Evolutionary conservation across 2,888 invertebrate species (phyloP), one percentile per base, ranked within the genome.

Genomic region (Acrobasis suavella): DNA sequence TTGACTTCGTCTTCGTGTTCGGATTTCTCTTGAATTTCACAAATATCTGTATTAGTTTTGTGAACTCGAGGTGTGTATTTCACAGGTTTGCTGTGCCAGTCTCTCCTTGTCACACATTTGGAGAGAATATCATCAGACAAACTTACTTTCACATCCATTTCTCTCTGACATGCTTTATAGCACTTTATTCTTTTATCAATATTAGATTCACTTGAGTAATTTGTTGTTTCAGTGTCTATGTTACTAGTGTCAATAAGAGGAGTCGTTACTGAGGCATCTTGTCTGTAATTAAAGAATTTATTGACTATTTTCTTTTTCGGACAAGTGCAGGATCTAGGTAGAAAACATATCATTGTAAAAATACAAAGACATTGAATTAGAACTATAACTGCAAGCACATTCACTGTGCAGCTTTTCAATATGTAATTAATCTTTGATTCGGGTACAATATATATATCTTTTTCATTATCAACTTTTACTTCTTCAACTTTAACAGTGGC

Each of bases 111-210:
- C 7, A 91, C 51, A 65, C 89, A 91, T 77, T 91, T 92, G 0
- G 87, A 81, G 50, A 92, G 65, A 15, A 91, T 89, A 69, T 91
- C 91, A 63, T 92, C 91, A 0, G 91, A 90, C 77, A 89, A 78
- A 62, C 86, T 82, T 1, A 79, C 67, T 69, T 86, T 86, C 0
- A 75, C 65, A 10, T 79, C 77, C 10, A 78, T 73, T 49, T 75
- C 74, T 15, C 71, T 87, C 50, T 87, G 86, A 50, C 87, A 89
- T 0, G 91, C 83, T 68, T 89, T 88, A 63, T 91, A 91, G 62
- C 86, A 86, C 73, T 82, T 84, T 1, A 88, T 85, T 66, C 82
- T 88, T 39, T 83, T 85, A 50, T 88, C 83, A 0, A 81, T 72
- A 49, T 86, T 81, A 0, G 85, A 81, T 65, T 90, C 87, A 32